Conservation (phyloP, 2,888 invertebrate genomes). For the Noctua comes region DNA sequence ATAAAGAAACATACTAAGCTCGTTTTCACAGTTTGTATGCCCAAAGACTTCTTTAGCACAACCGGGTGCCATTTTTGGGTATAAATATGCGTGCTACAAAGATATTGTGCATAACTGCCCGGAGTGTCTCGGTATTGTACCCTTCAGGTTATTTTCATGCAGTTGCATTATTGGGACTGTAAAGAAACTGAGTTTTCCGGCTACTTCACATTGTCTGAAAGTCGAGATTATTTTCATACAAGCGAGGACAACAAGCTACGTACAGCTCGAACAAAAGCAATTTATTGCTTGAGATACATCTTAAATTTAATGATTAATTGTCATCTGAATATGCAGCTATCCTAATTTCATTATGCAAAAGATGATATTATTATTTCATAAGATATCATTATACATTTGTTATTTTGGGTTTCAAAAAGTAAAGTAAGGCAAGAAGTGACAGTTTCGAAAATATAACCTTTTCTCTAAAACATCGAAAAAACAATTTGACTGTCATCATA, state of each 20-base stretch:
- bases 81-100: conserved; percentile 5
- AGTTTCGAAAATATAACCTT: neutral
- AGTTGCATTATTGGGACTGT: conserved; percentile 1
- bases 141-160: conserved; percentile 4
- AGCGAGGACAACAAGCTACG: neutral
- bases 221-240: neutral
- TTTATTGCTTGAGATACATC: neutral
- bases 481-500: neutral
- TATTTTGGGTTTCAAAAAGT: neutral
- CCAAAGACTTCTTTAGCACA: neutral
- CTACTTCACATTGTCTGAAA: neutral
- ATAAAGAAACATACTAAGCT: neutral
- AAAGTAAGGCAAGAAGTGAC: neutral
- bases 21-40: neutral
- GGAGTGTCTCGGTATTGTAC: neutral
- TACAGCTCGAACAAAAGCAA: neutral
- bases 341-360: no score
- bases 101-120: neutral
- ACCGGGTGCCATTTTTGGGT: neutral
- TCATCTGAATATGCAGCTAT: neutral
- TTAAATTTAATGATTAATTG: neutral
- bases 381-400: neutral
- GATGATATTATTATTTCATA: no score
- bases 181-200: conserved; percentile 10
- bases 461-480: neutral